Conservation (phyloP, 2,888 invertebrate genomes). For the Heliconius ismenius region DNA sequence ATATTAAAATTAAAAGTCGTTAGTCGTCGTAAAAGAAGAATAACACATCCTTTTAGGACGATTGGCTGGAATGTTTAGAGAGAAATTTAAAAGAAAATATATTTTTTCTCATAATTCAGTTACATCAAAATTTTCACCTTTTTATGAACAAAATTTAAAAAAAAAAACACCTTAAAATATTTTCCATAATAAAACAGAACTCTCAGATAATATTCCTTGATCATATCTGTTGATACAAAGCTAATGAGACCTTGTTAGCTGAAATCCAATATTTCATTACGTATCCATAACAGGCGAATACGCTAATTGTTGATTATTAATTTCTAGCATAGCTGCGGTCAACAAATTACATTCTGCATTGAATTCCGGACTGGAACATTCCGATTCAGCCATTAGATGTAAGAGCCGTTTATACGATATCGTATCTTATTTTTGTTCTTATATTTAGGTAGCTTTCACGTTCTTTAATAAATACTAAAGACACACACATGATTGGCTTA, state of each 20-base stretch:
- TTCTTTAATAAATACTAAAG: neutral
- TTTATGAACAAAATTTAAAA: neutral
- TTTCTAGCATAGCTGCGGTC: constrained; percentile 41
- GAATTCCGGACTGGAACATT: constrained; percentile 41
- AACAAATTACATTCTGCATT: constrained; percentile 41
- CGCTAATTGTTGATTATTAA: constrained; percentile 43
- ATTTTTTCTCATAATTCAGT: no score
- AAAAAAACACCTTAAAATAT: neutral
- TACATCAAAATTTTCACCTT: no score
- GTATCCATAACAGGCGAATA: constrained; percentile 30
- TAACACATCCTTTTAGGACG: no score
- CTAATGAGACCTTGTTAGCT: constrained; percentile 9
- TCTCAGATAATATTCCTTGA: neutral
- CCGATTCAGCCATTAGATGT: constrained; percentile 35
- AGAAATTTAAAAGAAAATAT: no score
- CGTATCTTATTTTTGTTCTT: neutral
- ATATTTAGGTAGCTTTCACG: neutral
- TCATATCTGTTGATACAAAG: constrained; percentile 4
- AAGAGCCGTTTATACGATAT: constrained; percentile 29
- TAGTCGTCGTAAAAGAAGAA: neutral
- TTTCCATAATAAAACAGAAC: neutral
- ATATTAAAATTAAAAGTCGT: neutral
- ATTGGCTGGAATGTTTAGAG: no score
- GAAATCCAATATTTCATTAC: constrained; percentile 30
- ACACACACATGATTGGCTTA: neutral